These are phyloP conservation scores for Athripsodes cinereus DNA, from an alignment of 2,888 invertebrate genomes.

Conservation along the genomic window DNA sequence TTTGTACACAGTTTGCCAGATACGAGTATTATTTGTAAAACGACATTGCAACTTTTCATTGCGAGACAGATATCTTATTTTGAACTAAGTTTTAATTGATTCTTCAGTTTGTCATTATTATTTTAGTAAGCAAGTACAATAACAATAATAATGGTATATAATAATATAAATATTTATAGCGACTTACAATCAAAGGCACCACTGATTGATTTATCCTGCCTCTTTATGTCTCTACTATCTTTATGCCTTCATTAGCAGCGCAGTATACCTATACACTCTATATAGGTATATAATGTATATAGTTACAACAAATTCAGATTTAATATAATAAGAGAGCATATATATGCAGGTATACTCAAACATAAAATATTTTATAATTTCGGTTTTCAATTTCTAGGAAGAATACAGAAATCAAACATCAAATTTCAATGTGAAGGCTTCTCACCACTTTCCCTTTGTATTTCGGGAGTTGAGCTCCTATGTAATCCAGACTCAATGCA, in stretches of 20 bases:
- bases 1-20: background rate
- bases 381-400: too few relatives aligned
- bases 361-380: too few relatives aligned
- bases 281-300: too few relatives aligned
- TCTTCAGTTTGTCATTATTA: conserved; percentile 2
- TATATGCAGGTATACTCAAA: too few relatives aligned
- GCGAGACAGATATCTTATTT: background rate
- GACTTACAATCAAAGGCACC: background rate
- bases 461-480: too few relatives aligned
- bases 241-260: background rate
- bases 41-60: background rate
- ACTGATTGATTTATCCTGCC: background rate
- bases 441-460: too few relatives aligned
- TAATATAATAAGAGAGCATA: too few relatives aligned
- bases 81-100: conserved; percentile 2
- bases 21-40: background rate
- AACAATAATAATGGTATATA: background rate
- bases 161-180: background rate
- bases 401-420: too few relatives aligned
- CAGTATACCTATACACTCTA: too few relatives aligned
- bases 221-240: background rate
- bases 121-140: background rate
- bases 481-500: too few relatives aligned
- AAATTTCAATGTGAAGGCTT: too few relatives aligned
- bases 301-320: too few relatives aligned